Base-by-base conservation (phyloP, 2,113 vertebrate genomes). In the Strigops habroptila region DNA sequence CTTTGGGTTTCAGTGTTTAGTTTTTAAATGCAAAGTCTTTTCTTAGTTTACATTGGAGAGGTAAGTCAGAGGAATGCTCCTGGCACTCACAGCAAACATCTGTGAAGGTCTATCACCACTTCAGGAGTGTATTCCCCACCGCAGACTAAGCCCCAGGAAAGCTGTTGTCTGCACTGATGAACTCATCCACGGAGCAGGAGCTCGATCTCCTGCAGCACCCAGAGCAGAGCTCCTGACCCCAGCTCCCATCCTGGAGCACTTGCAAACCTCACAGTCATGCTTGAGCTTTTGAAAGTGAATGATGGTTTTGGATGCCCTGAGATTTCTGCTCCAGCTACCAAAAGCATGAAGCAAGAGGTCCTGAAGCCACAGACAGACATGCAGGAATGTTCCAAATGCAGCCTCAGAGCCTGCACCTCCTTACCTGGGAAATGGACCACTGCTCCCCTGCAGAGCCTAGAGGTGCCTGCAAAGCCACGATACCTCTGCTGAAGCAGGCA, bases 391-490 rank as follows among this genome's bases (percentile, higher is more conserved):
- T 21, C 49, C 79, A 52, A 41, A 27, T 1, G 22, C 16, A 37
- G 51, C 44, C 35, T 37, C 59, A 30, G 21, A 24, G 28, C 62
- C 78, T 6, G 46, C 46, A n/a, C 31, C 46, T n/a, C 30, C 70
- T 23, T 0, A 1, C 51, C 41, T 24, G 30, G 3, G 4, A 13
- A 43, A 14, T 1, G 14, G 37, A 10, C 10, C 3, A 6, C 14
- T 28, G 86, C 44, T 59, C 17, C 55, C n/a, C 31, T 8, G 57
- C 39, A 18, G 82, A 46, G 48, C 69, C 55, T 7, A 0, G 10
- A 4, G 86, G 8, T 12, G 3, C 39, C 28, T 2, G 4, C 0
- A 2, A 15, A n/a, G 73, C 44, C 51, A 5, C 5, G 2, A 5
- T 1, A 5, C 10, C 70, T 6, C 64, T 14, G 64, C 59, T 23